Base-by-base conservation (phyloP, 2,113 vertebrate species). In the Mormyrus lacerda region DNA sequence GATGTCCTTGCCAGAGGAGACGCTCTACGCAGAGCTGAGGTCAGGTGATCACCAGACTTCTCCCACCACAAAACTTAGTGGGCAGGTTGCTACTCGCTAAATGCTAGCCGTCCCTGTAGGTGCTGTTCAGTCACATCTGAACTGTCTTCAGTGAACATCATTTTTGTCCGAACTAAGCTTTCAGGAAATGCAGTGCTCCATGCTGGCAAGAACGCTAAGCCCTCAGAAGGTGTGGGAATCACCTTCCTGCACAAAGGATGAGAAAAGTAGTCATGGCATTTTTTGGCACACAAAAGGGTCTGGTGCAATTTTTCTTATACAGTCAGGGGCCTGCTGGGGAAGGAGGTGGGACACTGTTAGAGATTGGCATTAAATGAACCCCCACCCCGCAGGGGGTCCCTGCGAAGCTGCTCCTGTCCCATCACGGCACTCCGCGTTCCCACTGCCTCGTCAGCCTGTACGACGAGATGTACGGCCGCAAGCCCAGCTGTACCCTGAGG, bases 301-400 rank as follows among this genome's bases (percentile, higher is more conserved):
- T 39, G 31, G 35, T 79, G 31, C 35, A 79, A 79, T 84, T 84
- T 82, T 47, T 84, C 4, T 15, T 24, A 8, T 4, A 21, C 82
- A 11, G 21, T 44, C 7, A 45, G 39, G 39, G 21, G 9, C 44
- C 42, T 84, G 44, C 82, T 47, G 82, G 82, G 39, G 15, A 44
- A 21, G 39, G 19, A 82, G 76, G 39, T 13, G 17, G 39, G 39
- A n/a, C 21, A 24, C 21, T 84, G 82, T 42, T 84, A n/a, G 24
- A 82, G 76, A 44, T 24, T 24, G 42, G 17, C 82, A 47, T 47
- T 84, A 47, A 84, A 42, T n/a, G 21, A 21, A 21, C 15, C 10
- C 21, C 55, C 2, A 55, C 50, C 48, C 27, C 95, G 48, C 91
- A 96, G 97, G 97, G 96, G 10, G 94, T 97, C 91, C 95, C 95